Base-by-base conservation (phyloP, 2,888 invertebrate species). In the Mythimna albipuncta region DNA sequence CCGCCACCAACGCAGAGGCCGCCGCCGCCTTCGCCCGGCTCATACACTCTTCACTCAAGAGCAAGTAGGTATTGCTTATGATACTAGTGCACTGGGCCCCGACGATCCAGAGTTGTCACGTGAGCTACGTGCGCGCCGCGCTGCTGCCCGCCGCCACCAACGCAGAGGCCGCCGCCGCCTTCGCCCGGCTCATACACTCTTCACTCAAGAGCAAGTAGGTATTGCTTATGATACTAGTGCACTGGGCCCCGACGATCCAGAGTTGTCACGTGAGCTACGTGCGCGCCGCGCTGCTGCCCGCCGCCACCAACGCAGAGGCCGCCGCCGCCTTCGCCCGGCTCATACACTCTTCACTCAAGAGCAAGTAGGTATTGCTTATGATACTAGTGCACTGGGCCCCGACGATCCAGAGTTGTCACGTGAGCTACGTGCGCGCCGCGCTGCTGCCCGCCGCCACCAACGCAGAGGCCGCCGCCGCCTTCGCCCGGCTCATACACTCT, bases 131-230 rank as follows among this genome's bases (percentile, higher is more conserved):
- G 67, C 98, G 99, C 89, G 97, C 97, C 83, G 99, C 99, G 64
- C 94, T 99, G 69, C 94, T 99, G 83, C 99, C 99, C 0, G 98
- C 98, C 69, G 97, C 98, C 89, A 98, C 98, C 35, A 99, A 99
- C 95, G 98, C 99, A 0, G 99, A 99, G 95, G 99, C 99, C 1
- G 99, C 99, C 3, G 99, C 99, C n/a, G 98, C 98, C 75, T 99
- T 99, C 96, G 99, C 99, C 0, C 96, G 99, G 77, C 98, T 99
- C 97, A 99, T 99, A 91, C 98, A 99, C 93, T 99, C 98, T 88
- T 99, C 99, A 62, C 96, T 99, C 75, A 98, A 99, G 95, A 95
- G 95, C 95, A 95, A 95, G 96, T 96, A 11, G 77, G 93, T 90
- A 26, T 63, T 52, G 11, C 0, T 41, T 11, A 41, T 11, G 13